These are phyloP conservation scores for Sepioteuthis lessoniana DNA, from an alignment of 2,888 invertebrate genomes.

Conservation along the genomic window DNA sequence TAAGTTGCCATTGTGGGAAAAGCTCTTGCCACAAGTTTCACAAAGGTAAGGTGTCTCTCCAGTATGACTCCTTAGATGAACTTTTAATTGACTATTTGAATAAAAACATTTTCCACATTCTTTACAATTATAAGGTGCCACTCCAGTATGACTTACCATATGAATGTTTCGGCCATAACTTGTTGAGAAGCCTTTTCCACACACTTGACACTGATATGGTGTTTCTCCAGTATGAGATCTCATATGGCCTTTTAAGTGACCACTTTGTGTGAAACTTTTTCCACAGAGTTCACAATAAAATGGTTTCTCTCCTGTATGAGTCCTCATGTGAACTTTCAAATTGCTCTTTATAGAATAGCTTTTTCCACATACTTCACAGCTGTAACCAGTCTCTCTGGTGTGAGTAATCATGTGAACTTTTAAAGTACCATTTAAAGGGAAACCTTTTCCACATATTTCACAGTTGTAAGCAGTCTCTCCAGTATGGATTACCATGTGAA, in stretches of 20 bases:
- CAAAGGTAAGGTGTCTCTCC: conserved; percentile 40
- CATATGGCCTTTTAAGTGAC: background rate
- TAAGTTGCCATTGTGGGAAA: background rate
- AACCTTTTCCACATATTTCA: conserved; percentile 13
- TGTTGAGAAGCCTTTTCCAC: conserved; percentile 40
- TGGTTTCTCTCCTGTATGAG: conserved; percentile 37
- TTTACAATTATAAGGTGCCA: conserved; percentile 35
- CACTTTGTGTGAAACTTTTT: conserved; percentile 11
- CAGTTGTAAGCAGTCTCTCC: conserved; percentile 1
- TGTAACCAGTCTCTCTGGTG: background rate
- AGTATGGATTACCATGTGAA: background rate
- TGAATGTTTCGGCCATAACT: conserved; percentile 4
- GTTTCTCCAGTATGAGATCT: conserved; percentile 41
- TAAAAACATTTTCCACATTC: conserved; percentile 40
- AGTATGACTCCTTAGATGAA: conserved; percentile 19
- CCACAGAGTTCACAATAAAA: conserved; percentile 42
- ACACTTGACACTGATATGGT: conserved; percentile 12
- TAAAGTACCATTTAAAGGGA: background rate
- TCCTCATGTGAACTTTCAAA: background rate
- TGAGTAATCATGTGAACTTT: background rate
- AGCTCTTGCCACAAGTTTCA: background rate
- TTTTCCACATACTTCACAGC: background rate
- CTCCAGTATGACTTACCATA: conserved; percentile 34
- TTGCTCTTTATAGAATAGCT: background rate
- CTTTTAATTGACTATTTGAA: background rate